Base-by-base conservation (phyloP, 2,797 vertebrate species). In the Muraenolepis orangiensis region DNA sequence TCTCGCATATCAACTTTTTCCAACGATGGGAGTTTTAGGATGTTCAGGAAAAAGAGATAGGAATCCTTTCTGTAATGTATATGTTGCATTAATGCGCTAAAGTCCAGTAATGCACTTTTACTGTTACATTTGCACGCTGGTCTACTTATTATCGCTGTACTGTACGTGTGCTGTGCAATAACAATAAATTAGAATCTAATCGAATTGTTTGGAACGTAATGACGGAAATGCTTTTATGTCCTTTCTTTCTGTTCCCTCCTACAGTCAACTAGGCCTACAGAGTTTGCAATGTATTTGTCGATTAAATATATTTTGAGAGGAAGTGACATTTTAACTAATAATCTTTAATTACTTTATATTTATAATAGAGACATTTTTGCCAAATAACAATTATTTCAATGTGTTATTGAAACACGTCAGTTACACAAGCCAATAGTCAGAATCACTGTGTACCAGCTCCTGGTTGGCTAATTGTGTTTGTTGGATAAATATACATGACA, bases 401-500 rank as follows among this genome's bases (percentile, higher is more conserved):
- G 57, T 64, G n/a, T n/a, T n/a, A n/a, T 64, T 5, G 12, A 11
- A 64, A 26, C 57, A n/a, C n/a, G n/a, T n/a, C n/a, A 51, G 42
- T 51, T 8, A 64, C n/a, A 64, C 7, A 26, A 64, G 57, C 23
- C 10, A 64, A 26, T 26, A 64, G 57, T 26, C 57, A 26, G 23
- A 64, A 64, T 26, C 7, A 64, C 6, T 64, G 26, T 26, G 57
- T 26, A 26, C 11, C 57, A 64, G 57, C 23, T 64, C 57, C 11
- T 26, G n/a, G 46, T 51, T 57, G 51, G 51, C 51, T n/a, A 57
- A 57, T 7, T 4, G 16, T 6, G n/a, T 31, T 18, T 16, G 28
- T 31, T 67, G 28, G 1, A 29, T 20, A 29, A 12, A 20, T 67
- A 29, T 36, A 28, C 23, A 42, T 5, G 38, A 78, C 90, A 85